A percentile compares a stretch with the other conserved stretches of the same genome.
Evolutionary conservation across 2,888 invertebrate species (phyloP).

Genomic region (Atrina japonica): DNA sequence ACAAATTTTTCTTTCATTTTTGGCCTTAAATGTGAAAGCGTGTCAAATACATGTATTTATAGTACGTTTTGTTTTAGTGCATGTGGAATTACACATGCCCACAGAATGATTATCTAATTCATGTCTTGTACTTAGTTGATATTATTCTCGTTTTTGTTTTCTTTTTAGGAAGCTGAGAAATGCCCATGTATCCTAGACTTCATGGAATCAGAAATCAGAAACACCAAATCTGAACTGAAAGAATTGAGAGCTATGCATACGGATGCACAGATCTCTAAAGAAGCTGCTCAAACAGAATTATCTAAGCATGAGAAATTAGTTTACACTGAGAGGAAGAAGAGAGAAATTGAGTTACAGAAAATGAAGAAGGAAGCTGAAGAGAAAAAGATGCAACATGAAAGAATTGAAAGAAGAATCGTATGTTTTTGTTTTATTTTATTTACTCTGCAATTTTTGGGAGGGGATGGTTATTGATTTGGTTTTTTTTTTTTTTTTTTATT

Average conservation of each 20-base stretch:
- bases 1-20: too few relatives aligned
- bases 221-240: constrained; percentile 71
- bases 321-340: constrained; percentile 76
- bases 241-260: constrained; percentile 77
- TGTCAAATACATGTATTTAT: too few relatives aligned
- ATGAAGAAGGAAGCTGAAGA: constrained; percentile 81
- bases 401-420: constrained; percentile 78
- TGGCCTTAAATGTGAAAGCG: too few relatives aligned
- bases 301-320: constrained; percentile 77
- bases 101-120: too few relatives aligned
- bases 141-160: too few relatives aligned
- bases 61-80: too few relatives aligned
- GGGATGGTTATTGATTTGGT: too few relatives aligned
- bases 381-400: constrained; percentile 79
- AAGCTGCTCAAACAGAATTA: constrained; percentile 76
- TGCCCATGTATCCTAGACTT: constrained; percentile 77
- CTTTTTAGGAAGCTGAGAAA: constrained; percentile 75
- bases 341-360: constrained; percentile 79
- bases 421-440: constrained; percentile 48
- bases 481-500: too few relatives aligned
- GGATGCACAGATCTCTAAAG: constrained; percentile 78
- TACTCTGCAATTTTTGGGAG: not conserved
- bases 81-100: too few relatives aligned
- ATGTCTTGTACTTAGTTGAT: too few relatives aligned
- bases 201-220: constrained; percentile 78